These are phyloP conservation scores for Hypotaenidia okinawae DNA, from an alignment of 2,797 vertebrate species.

Conservation along the genomic window DNA sequence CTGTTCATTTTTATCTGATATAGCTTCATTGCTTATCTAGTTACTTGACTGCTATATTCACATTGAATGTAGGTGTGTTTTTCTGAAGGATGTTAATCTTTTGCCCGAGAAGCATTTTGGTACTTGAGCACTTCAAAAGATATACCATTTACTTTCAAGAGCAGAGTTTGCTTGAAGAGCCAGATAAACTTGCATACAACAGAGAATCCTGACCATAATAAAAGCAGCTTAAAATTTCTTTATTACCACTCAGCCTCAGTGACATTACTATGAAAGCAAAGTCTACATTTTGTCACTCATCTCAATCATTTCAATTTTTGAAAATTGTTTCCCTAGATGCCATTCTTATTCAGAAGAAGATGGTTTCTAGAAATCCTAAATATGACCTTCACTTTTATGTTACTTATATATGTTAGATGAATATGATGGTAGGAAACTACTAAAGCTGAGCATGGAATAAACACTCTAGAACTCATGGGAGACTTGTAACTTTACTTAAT, in stretches of 20 bases:
- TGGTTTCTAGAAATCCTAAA: not conserved
- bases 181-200: not conserved
- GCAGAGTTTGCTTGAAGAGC: not conserved
- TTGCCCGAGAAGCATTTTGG: not conserved
- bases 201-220: not conserved
- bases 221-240: not conserved
- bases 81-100: not conserved
- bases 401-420: not conserved
- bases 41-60: not conserved
- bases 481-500: not conserved
- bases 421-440: not conserved
- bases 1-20: not conserved
- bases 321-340: not conserved
- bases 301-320: not conserved
- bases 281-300: not conserved
- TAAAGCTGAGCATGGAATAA: not conserved
- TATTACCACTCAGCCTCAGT: not conserved
- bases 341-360: not conserved
- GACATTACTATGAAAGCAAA: not conserved
- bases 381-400: not conserved
- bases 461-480: not conserved
- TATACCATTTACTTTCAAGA: not conserved
- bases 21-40: not conserved
- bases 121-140: not conserved
- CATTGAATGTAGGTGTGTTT: not conserved